Percentiles rank a stretch among this genome's conserved stretches.
Evolutionary conservation across 2,113 vertebrate species (phyloP).

Genomic region (Gymnogyps californianus): DNA sequence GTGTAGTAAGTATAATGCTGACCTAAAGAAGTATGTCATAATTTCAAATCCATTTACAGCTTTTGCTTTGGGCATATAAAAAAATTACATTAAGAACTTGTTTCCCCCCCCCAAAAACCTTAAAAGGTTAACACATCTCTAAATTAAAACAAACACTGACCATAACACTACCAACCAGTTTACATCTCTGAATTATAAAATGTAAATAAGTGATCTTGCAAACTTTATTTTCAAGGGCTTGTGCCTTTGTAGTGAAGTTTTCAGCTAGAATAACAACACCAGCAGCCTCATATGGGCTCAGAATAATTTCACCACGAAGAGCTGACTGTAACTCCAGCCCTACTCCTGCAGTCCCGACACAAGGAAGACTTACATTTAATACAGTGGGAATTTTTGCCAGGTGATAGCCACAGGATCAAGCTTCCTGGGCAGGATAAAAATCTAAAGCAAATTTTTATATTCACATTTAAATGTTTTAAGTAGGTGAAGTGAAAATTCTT

Average conservation of each 20-base stretch:
- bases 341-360: not conserved
- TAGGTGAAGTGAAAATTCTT: constrained; percentile 38
- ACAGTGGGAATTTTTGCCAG: not conserved
- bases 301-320: not conserved
- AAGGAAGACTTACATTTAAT: not conserved
- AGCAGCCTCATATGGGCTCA: not conserved
- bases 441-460: constrained; percentile 42
- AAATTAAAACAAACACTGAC: not conserved
- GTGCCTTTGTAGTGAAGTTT: constrained; percentile 13
- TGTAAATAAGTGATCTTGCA: not conserved
- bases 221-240: constrained; percentile 6
- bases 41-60: constrained; percentile 10
- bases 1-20: not conserved
- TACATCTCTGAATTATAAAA: not conserved
- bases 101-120: not conserved
- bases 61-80: constrained; percentile 3
- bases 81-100: not conserved
- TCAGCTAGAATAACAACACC: not conserved
- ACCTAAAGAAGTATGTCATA: not conserved
- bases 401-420: constrained; percentile 19
- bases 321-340: not conserved
- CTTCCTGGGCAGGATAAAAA: constrained; percentile 43
- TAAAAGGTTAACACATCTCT: not conserved
- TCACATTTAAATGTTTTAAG: constrained; percentile 43
- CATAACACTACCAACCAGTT: not conserved